A percentile compares a stretch with the other conserved stretches of the same genome.
Evolutionary conservation across 1,140 invertebrate species (phyloP).

Genomic region (Dendroctonus ponderosae): DNA sequence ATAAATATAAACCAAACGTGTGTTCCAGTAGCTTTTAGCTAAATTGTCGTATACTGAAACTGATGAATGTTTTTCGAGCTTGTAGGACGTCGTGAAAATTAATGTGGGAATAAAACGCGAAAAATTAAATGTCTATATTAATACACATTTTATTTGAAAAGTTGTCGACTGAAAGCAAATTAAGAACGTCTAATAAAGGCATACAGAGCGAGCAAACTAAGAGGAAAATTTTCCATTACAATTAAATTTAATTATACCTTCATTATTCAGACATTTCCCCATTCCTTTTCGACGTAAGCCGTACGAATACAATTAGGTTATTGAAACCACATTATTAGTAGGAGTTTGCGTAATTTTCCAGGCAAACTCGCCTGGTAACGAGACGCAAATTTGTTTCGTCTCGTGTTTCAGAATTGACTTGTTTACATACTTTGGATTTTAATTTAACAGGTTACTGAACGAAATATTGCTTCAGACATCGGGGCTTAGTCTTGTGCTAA

Average conservation of each 20-base stretch:
- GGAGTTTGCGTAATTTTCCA: slow-evolving; percentile 31
- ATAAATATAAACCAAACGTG: too few species aligned
- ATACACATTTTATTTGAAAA: background rate
- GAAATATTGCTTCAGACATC: slow-evolving; percentile 15
- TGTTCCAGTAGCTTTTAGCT: background rate
- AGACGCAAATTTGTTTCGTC: slow-evolving; percentile 31
- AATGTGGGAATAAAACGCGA: background rate
- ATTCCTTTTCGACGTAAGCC: slow-evolving; percentile 14
- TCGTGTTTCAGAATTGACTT: slow-evolving; percentile 29
- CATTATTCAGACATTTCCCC: slow-evolving; percentile 3
- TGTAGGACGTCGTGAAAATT: too few species aligned
- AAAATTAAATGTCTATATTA: background rate
- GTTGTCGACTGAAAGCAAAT: background rate
- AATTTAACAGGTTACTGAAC: slow-evolving; percentile 24
- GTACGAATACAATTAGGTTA: slow-evolving; percentile 31
- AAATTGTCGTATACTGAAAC: too few species aligned
- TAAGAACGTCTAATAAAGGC: background rate
- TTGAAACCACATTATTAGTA: slow-evolving; percentile 33
- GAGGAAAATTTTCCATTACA: slow-evolving; percentile 5
- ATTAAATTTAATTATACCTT: slow-evolving; percentile 12
- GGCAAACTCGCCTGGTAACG: slow-evolving; percentile 27
- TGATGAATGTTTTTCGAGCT: too few species aligned
- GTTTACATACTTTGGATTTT: slow-evolving; percentile 33
- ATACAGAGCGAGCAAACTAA: background rate
- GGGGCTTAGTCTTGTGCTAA: background rate